Base-by-base conservation (phyloP, 2,797 vertebrate genomes). In the Cirrhinus molitorella region DNA sequence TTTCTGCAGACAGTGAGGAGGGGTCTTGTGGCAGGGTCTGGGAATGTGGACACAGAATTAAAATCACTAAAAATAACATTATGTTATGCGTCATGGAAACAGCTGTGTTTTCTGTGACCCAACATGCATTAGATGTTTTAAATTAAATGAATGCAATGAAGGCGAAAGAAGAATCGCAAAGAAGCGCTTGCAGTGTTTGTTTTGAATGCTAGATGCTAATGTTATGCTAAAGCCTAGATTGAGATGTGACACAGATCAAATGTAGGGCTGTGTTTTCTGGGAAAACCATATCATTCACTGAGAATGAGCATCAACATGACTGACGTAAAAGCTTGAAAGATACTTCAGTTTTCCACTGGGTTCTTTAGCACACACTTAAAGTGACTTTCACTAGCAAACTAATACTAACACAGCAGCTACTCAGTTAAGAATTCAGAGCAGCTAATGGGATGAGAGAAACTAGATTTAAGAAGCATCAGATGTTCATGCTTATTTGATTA, bases 11-110 rank as follows among this genome's bases (percentile, higher is more conserved):
- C 88, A 94, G 81, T 5, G 94, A 93, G 87, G 93, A 96, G 73
- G 92, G 90, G 78, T 94, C 94, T 71, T 92, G 94, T 88, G 94
- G 95, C 89, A 93, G 85, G 88, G 90, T 92, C 90, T 91, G 91
- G 89, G 92, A 92, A 93, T 95, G 92, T 83, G 85, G 87, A 90
- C 79, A 87, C 55, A 86, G 76, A 87, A 75, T 68, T 51, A 61
- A 31, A 53, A 68, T 88, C 53, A 88, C 40, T 34, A 66, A 70
- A 66, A 77, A 67, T 40, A 63, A 57, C 61, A 37, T 72, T 21
- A 49, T 43, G 11, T 66, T 14, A 63, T 43, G 45, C 28, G 45
- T 59, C 61, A 80, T 70, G 17, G 67, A 37, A 86, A 77, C 43
- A 80, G 53, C 9, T 34, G 66, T 4, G 11, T 28, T 67, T 37